phyloP scores from a whole-genome alignment of 1,140 invertebrate species.

The Odontomachus brunneus region DNA sequence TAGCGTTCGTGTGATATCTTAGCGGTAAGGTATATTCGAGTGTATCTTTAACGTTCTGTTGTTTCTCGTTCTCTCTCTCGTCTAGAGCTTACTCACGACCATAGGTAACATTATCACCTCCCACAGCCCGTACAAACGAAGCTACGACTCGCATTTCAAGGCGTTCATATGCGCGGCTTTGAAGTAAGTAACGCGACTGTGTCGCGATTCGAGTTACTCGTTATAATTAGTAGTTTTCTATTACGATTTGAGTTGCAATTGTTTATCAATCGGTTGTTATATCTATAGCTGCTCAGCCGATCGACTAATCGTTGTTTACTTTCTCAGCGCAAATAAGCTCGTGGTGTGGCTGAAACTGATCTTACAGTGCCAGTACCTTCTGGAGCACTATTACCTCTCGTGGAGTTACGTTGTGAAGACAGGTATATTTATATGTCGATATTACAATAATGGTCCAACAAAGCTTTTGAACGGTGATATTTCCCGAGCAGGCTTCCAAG shows the following conservation, averaged over 20 bases:
- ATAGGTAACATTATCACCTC: conserved; percentile 97
- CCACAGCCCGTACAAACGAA: conserved; percentile 96
- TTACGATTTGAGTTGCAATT: neutral
- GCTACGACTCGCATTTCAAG: conserved; percentile 98
- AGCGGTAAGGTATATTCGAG: neutral
- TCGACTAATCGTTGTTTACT: conserved; percentile 53
- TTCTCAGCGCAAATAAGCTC: conserved; percentile 92
- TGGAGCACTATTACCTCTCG: conserved; percentile 96
- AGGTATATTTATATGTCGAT: conserved; percentile 86
- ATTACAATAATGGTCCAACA: conserved; percentile 9
- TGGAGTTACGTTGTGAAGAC: conserved; percentile 98
- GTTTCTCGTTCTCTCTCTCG: conserved; percentile 65
- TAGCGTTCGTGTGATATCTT: neutral
- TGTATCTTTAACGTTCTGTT: conserved; percentile 44
- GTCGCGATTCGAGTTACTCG: neutral
- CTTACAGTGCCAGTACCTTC: conserved; percentile 94
- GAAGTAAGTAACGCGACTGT: conserved; percentile 90
- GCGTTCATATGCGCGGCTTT: conserved; percentile 98
- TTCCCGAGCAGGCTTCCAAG: conserved; percentile 93
- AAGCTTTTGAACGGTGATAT: neutral
- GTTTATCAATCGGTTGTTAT: neutral
- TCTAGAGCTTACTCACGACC: conserved; percentile 92
- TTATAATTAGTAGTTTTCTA: neutral
- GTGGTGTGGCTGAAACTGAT: conserved; percentile 97
- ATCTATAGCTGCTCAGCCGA: neutral